phyloP scores from a whole-genome alignment of 2,888 invertebrate genomes.

The Poecilobothrus nobilitatus region DNA sequence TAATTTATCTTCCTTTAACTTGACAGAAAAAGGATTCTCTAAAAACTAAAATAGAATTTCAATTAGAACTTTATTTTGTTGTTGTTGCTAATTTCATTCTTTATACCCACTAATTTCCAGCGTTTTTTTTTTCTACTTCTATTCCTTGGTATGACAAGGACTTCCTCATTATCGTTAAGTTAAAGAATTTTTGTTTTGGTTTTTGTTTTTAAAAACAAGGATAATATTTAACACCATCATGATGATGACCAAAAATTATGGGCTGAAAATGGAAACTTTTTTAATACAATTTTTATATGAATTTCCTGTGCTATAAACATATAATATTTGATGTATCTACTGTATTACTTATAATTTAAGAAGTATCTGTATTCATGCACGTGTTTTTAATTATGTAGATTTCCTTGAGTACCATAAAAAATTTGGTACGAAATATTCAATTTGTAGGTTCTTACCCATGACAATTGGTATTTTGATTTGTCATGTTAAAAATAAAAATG shows the following conservation, averaged over 20 bases:
- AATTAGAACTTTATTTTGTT: not conserved
- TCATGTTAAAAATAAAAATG: no score
- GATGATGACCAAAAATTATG: not conserved
- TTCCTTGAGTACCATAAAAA: not conserved
- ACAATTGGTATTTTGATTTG: no score
- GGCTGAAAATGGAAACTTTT: not conserved
- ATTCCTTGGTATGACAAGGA: not conserved
- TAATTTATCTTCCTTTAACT: constrained; percentile 8
- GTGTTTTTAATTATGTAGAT: not conserved
- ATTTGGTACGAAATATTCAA: no score
- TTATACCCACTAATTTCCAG: not conserved
- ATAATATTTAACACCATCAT: not conserved
- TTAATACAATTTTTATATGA: not conserved
- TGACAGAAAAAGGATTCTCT: constrained; percentile 10
- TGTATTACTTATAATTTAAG: not conserved
- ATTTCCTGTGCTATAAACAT: not conserved
- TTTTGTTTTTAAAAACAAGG: not conserved
- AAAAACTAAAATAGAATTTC: constrained; percentile 1
- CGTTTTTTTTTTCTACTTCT: not conserved
- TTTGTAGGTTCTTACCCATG: no score
- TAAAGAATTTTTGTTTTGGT: not conserved
- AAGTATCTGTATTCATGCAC: not conserved
- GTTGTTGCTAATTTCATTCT: no score
- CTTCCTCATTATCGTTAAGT: not conserved
- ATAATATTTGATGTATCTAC: not conserved